Evolutionary conservation across 2,888 invertebrate species (phyloP).

Genomic region (Phengaris arion): DNA sequence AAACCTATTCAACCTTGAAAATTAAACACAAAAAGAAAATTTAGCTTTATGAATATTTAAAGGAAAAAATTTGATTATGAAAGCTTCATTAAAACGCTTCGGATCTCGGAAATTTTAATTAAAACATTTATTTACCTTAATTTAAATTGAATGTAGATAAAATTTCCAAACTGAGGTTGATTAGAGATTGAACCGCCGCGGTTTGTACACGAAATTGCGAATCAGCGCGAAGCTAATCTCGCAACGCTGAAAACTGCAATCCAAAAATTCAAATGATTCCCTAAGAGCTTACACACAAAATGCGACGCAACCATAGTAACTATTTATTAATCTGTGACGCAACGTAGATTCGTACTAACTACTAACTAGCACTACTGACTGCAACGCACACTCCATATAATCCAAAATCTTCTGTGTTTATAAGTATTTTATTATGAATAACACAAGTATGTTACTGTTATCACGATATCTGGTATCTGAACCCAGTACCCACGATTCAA

Average conservation of each 20-base stretch:
- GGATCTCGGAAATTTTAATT: background rate
- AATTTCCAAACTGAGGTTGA: slow-evolving; percentile 11
- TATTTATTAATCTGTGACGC: too few species aligned
- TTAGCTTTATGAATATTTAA: slow-evolving; percentile 26
- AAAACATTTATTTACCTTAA: slow-evolving; percentile 18
- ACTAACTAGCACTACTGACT: too few species aligned
- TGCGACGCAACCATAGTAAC: too few species aligned
- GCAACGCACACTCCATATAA: too few species aligned
- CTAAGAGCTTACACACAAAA: too few species aligned
- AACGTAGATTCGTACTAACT: too few species aligned
- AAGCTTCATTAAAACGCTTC: slow-evolving; percentile 14
- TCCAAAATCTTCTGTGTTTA: too few species aligned
- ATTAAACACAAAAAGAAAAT: slow-evolving; percentile 45
- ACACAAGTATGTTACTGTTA: too few species aligned
- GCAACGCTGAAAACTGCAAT: background rate
- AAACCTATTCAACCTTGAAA: slow-evolving; percentile 36
- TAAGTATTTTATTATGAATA: too few species aligned
- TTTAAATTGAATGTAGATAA: slow-evolving; percentile 22
- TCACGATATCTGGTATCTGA: too few species aligned
- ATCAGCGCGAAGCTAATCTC: background rate
- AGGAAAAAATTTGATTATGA: background rate
- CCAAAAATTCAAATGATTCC: background rate
- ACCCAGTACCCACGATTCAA: too few species aligned
- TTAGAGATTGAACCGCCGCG: background rate
- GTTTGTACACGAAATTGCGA: background rate